Base-by-base conservation (phyloP, 2,797 vertebrate species). In the Falco peregrinus region DNA sequence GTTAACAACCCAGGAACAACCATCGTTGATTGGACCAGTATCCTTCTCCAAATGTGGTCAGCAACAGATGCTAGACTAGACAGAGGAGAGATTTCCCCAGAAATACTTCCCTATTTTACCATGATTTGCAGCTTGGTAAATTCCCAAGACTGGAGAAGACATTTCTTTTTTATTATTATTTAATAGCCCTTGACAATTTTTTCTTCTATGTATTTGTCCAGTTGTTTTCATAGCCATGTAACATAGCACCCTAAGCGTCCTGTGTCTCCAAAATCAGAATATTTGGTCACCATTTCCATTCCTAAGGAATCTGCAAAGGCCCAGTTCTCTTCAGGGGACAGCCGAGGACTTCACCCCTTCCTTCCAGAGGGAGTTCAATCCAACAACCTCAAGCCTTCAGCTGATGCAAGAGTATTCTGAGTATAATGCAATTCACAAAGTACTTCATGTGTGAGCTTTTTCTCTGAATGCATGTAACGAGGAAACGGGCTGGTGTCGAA, bases 21-120 rank as follows among this genome's bases (percentile, higher is more conserved):
- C 11, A 4, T 16, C 2, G 1, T 6, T 14, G 28, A 31, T 73
- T 3, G 2, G 51, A 74, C n/a, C 10, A 16, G 24, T 17, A 35
- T 37, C 10, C 33, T 60, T 79, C 20, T 65, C 33, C 33, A 85
- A 56, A 53, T 26, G 13, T 43, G 43, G 39, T 9, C 24, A 81
- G 56, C 53, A 41, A 91, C 21, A 90, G 25, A n/a, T 24, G 19
- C 41, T 88, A 87, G 93, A 77, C 11, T 19, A 87, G 35, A 48
- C 2, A 76, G 15, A 47, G 17, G n/a, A 53, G 17, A 87, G 5
- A 73, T 59, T 79, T 78, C 17, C 51, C 33, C 59, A 73, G 59
- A 87, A 94, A 41, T 41, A 61, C 7, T 69, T 87, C 20, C 8
- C 51, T 53, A 37, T 53, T 17, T 80, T 3, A 1, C 50, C 19